These are phyloP conservation scores for Geothlypis trichas DNA, from an alignment of 2,113 vertebrate species.

Conservation along the genomic window DNA sequence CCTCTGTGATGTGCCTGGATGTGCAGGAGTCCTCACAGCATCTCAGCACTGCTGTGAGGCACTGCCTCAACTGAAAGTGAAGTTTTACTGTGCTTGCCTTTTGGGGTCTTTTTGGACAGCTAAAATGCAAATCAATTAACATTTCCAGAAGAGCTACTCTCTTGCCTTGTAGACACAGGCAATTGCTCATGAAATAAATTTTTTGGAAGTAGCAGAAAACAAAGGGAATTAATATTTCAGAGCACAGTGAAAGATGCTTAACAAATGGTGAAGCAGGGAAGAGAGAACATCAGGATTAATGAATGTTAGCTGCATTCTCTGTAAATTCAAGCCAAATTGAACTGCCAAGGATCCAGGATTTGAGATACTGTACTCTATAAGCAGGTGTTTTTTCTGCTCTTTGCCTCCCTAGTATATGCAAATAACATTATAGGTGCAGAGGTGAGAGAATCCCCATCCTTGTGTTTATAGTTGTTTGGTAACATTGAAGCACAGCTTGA, in stretches of 20 bases:
- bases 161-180: not conserved
- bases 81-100: not conserved
- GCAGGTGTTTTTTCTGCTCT: not conserved
- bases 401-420: not conserved
- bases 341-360: not conserved
- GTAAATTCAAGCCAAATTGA: not conserved
- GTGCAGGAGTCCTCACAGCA: not conserved
- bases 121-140: constrained; percentile 28
- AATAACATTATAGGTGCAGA: not conserved
- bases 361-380: not conserved
- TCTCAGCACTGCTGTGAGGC: not conserved
- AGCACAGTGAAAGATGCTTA: not conserved
- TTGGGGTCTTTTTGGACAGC: not conserved
- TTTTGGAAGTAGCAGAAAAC: not conserved
- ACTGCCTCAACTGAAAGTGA: not conserved
- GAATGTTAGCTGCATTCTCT: not conserved
- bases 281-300: not conserved
- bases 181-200: not conserved
- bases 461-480: not conserved
- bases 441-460: not conserved
- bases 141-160: not conserved
- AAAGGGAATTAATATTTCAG: not conserved
- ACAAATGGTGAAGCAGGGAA: not conserved
- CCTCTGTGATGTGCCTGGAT: not conserved
- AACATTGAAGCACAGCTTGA: not conserved